Evolutionary conservation across 2,797 vertebrate species (phyloP).

Genomic region (Mormyrops attenuatus): DNA sequence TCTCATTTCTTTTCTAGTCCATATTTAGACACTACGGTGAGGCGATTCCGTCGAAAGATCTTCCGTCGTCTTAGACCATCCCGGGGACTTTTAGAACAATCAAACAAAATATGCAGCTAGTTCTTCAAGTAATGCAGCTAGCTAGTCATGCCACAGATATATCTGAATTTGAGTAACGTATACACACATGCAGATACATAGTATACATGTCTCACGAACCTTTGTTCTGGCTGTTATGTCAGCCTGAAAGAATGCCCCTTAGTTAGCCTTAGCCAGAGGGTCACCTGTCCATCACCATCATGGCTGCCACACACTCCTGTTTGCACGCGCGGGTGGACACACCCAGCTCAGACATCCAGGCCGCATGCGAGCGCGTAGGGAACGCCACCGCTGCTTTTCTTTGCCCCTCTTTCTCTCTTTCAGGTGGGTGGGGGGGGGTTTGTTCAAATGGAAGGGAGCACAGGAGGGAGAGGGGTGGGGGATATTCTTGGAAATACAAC

Average conservation of each 20-base stretch:
- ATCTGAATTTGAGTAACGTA: neutral
- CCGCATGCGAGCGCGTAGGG: neutral
- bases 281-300: slow-evolving; percentile 28
- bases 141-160: neutral
- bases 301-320: slow-evolving; percentile 18
- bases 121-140: slow-evolving; percentile 1
- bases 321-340: slow-evolving; percentile 25
- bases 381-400: neutral
- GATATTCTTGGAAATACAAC: slow-evolving; percentile 2
- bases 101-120: neutral
- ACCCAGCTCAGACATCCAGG: slow-evolving; percentile 30
- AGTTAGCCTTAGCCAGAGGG: slow-evolving; percentile 15
- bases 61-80: neutral
- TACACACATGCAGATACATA: neutral
- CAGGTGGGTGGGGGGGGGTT: neutral
- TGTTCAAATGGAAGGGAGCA: neutral
- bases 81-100: neutral
- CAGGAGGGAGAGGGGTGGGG: neutral
- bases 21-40: neutral
- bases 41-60: neutral
- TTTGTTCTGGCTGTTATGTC: neutral
- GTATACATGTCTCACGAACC: neutral
- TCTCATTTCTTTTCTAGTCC: neutral
- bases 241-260: slow-evolving; percentile 14
- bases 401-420: neutral